Evolutionary conservation across 2,797 vertebrate species (phyloP).

Genomic region (Mus caroli): DNA sequence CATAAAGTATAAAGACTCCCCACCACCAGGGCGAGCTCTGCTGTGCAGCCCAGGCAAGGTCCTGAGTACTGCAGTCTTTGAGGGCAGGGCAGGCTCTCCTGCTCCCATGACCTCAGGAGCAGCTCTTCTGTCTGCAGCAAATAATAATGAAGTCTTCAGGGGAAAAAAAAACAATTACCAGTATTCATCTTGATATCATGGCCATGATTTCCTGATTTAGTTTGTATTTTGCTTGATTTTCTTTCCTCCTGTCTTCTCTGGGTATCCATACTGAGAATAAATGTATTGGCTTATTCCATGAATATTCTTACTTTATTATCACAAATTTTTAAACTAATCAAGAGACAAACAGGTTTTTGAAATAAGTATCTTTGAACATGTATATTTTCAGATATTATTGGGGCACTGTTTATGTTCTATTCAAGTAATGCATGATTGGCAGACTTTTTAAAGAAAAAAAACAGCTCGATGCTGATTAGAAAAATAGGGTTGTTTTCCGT

Average conservation of each 20-base stretch:
- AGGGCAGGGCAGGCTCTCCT: not conserved
- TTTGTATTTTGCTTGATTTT: constrained; percentile 26
- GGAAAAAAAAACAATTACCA: not conserved
- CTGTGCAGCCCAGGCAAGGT: not conserved
- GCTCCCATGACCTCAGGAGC: no score
- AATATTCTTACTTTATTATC: constrained; percentile 20
- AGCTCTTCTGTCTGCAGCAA: not conserved
- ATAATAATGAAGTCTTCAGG: constrained; percentile 36
- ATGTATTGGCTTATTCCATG: not conserved
- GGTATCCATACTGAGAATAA: constrained; percentile 38
- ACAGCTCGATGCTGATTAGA: not conserved
- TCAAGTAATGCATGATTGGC: not conserved
- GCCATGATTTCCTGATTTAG: constrained; percentile 1
- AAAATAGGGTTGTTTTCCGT: not conserved
- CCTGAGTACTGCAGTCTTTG: not conserved
- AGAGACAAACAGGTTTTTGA: not conserved
- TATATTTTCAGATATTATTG: not conserved
- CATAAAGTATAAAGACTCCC: not conserved
- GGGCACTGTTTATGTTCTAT: not conserved
- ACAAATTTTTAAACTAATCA: constrained; percentile 25
- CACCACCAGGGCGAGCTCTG: not conserved
- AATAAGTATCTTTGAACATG: not conserved
- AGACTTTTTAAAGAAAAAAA: not conserved
- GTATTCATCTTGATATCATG: not conserved
- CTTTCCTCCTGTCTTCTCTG: not conserved